Conservation (phyloP, 64 coral and sea anemone species). For the Trachythela sp. region DNA sequence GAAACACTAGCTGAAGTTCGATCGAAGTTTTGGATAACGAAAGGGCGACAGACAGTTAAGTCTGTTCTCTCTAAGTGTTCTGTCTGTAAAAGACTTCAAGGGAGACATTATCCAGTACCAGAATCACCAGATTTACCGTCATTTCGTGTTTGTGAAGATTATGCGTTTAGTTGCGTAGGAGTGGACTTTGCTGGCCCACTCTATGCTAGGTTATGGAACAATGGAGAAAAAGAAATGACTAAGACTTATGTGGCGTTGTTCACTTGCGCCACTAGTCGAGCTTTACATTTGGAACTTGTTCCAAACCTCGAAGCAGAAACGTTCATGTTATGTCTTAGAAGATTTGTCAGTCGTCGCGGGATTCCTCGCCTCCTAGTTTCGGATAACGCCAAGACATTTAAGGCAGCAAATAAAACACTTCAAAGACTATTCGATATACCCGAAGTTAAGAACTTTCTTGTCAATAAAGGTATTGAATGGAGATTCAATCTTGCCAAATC, state of each 20-base stretch:
- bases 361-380: slow-evolving; percentile 28
- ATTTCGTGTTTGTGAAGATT: slow-evolving; percentile 33
- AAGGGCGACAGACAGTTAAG: slow-evolving; percentile 37
- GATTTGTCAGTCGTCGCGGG: slow-evolving; percentile 35
- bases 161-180: slow-evolving; percentile 35
- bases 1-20: slow-evolving; percentile 39
- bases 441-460: slow-evolving; percentile 16
- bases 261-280: slow-evolving; percentile 23
- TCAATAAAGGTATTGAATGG: slow-evolving; percentile 37
- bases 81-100: slow-evolving; percentile 40
- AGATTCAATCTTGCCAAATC: slow-evolving; percentile 36
- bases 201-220: background rate
- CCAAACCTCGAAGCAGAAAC: slow-evolving; percentile 19
- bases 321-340: slow-evolving; percentile 40
- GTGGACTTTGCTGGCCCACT: slow-evolving; percentile 41
- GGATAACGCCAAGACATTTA: slow-evolving; percentile 36
- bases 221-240: slow-evolving; percentile 22
- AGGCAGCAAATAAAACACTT: slow-evolving; percentile 2
- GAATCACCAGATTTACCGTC: slow-evolving; percentile 34
- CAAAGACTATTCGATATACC: slow-evolving; percentile 14
- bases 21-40: slow-evolving; percentile 33
- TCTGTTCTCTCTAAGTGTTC: background rate
- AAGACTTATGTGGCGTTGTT: slow-evolving; percentile 33
- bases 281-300: slow-evolving; percentile 36
- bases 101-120: slow-evolving; percentile 29